Evolutionary conservation across 2,888 invertebrate genomes (phyloP).

Genomic region (Crioceris asparagi): DNA sequence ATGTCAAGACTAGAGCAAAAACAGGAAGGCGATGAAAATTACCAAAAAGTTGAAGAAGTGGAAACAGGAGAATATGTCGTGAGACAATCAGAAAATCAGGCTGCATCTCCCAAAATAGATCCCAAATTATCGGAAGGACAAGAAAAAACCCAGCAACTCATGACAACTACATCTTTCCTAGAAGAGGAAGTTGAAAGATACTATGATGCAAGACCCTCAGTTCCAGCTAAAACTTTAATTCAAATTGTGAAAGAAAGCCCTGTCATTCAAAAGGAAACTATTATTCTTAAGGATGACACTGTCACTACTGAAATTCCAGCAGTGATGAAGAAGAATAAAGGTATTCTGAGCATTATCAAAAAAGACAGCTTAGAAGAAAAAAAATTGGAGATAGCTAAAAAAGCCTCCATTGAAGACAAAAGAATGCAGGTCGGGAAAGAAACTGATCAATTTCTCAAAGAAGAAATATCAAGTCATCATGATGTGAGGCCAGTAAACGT

Average conservation of each 20-base stretch:
- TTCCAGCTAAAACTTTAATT: background rate
- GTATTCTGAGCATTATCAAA: background rate
- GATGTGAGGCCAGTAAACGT: constrained; percentile 16
- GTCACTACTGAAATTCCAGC: background rate
- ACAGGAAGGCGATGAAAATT: too few species aligned
- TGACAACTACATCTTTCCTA: background rate
- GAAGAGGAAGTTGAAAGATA: background rate
- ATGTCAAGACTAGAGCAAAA: too few species aligned
- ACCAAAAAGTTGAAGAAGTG: background rate
- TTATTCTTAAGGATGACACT: background rate
- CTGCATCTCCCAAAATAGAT: too few species aligned
- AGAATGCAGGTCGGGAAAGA: constrained; percentile 12
- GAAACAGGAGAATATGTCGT: background rate
- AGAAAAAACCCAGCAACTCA: background rate
- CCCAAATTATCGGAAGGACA: background rate
- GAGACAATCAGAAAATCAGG: too few species aligned
- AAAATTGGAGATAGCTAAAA: too few species aligned
- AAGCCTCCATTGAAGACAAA: too few species aligned
- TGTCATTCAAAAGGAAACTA: background rate
- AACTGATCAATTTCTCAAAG: constrained; percentile 16
- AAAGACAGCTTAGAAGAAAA: background rate
- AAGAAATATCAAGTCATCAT: constrained; percentile 20
- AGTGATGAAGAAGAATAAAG: background rate
- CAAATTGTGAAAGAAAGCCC: background rate
- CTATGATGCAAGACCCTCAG: background rate